Evolutionary conservation across 2,797 vertebrate species (phyloP), one percentile per base, ranked within the genome.

Genomic region (Gymnoscopelus microlampas): DNA sequence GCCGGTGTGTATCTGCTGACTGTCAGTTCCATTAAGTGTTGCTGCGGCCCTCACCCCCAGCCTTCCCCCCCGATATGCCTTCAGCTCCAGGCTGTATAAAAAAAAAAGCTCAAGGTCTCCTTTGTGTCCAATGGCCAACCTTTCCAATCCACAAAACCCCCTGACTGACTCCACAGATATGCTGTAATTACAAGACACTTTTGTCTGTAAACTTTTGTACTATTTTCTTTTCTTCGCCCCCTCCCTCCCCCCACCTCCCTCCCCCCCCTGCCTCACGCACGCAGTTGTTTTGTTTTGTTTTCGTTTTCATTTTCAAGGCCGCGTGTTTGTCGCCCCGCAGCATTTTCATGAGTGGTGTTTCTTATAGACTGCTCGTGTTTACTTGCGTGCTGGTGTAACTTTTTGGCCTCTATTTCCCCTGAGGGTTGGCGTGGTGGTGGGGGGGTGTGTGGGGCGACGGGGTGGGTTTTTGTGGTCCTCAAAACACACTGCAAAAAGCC

Each of bases 11-110:
- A 87, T 92, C 82, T 91, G 89, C 86, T 85, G 88, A 91, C 85
- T 89, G 85, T 91, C 87, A 90, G 85, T 89, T 90, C 86, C 81
- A 88, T 90, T 90, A 87, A 92, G 73, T 58, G 39, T 44, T 44
- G 39, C 39, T 39, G 75, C 73, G 78, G 86, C 88, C 87, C 77
- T 89, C 84, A 75, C 53, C 77, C 60, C 24, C 70, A 51, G 2
- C 12, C 59, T 13, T 26, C 26, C 5, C 15, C 29, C 60, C 59
- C 53, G 69, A 66, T 82, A 72, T 74, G 74, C 71, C 70, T 74
- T 19, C 68, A 71, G 76, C 59, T 44, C 8, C 78, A 47, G 35
- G 66, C 66, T 77, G 63, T 75, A 55, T 63, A 53, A 66, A 62
- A 80, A 53, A 66, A 62, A 80, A 64, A 10, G 39, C 39, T 69